Evolutionary conservation across 2,113 vertebrate species (phyloP), one percentile per base, ranked within the genome.

Genomic region (Grus americana): DNA sequence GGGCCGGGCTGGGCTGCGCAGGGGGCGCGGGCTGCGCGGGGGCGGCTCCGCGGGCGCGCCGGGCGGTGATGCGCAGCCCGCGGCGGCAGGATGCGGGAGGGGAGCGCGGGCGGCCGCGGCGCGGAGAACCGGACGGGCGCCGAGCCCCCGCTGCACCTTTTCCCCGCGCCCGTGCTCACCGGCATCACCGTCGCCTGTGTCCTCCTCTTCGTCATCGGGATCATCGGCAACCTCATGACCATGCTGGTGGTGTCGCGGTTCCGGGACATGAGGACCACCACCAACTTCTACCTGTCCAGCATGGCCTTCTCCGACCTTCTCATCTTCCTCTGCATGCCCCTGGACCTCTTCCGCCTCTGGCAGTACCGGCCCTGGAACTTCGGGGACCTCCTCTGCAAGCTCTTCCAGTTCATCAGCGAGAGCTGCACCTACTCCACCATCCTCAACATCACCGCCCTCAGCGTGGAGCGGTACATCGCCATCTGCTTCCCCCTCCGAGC

Each of bases 221-320:
- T 99, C 85, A 58, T 97, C 14, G 99, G 99, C 61, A 99, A 99
- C 96, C 97, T 99, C 79, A 98, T 99, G 98, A 99, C 99, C 46
- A 98, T 99, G 94, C 83, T 99, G 97, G 99, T 99, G 94, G 99
- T 99, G 93, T 98, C 98, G 5, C 98, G 98, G 92, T 99, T 99
- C 97, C 98, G 98, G 73, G 98, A 99, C 97, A 99, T 99, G 99
- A 98, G 99, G 90, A 99, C 99, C 49, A 99, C 99, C 88, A 99
- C 99, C 90, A 99, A 99, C 98, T 97, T 99, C 72, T 99, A 99
- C 98, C 97, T 99, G 93, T 99, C 98, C 93, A 99, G 99, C 98
- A 99, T 99, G 99, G 99, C 99, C 15, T 98, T 99, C 72, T 99
- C 99, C 1, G 99, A 99, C 97, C 97, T 99, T 54, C 98, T 99